Evolutionary conservation across 1,140 invertebrate genomes (phyloP).

Genomic region (Sminthurides bifidus): DNA sequence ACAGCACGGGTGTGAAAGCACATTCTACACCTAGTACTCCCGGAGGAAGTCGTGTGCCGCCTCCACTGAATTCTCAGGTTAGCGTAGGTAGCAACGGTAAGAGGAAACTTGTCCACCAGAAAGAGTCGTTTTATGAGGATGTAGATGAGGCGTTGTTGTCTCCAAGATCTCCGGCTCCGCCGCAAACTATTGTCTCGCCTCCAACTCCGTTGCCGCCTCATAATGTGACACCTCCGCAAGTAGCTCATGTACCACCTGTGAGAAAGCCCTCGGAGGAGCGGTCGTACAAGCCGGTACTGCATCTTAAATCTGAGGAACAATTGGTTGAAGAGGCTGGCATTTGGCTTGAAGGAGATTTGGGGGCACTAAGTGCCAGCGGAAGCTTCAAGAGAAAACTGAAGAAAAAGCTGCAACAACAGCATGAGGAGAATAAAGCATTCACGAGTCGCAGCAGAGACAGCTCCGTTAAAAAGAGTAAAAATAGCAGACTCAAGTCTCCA

Average conservation of each 20-base stretch:
- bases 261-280: neutral
- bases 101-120: constrained; percentile 13
- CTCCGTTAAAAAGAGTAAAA: too few species aligned
- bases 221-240: neutral
- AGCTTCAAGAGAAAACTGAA: constrained; percentile 9
- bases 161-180: neutral
- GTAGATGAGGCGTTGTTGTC: constrained; percentile 6
- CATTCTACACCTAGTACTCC: too few species aligned
- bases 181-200: neutral
- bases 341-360: constrained; percentile 6
- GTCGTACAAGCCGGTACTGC: neutral
- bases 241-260: neutral
- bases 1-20: too few species aligned
- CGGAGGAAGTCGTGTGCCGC: too few species aligned
- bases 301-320: constrained; percentile 4
- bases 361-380: constrained; percentile 2
- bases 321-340: constrained; percentile 7
- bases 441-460: too few species aligned
- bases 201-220: neutral
- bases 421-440: too few species aligned
- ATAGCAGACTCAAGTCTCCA: too few species aligned
- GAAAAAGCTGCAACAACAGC: neutral
- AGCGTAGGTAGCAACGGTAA: neutral
- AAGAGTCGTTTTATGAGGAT: constrained; percentile 13
- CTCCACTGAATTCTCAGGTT: too few species aligned